A percentile compares a stretch with the other conserved stretches of the same genome.
These are phyloP conservation scores for Chrysocyon brachyurus DNA, from an alignment of 2,797 vertebrate species.

Conservation along the genomic window DNA sequence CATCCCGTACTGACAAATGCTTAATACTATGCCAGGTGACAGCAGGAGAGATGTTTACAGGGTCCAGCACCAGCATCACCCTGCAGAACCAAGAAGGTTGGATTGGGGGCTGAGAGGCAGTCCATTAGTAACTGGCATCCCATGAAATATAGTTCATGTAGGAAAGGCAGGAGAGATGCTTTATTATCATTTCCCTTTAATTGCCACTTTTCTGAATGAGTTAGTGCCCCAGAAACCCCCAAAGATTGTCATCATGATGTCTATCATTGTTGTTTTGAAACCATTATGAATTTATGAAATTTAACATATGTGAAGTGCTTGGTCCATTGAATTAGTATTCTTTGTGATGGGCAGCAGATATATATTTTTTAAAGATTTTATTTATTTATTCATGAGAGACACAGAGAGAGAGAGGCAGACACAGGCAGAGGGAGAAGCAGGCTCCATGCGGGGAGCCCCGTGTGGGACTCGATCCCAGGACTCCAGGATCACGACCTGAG, in stretches of 20 bases:
- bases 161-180: not conserved
- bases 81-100: not conserved
- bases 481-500: no score
- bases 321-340: not conserved
- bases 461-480: no score
- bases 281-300: constrained; percentile 10
- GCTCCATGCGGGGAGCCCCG: no score
- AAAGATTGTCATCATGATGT: not conserved
- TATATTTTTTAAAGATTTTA: not conserved
- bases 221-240: not conserved
- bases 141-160: not conserved
- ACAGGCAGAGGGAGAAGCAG: no score
- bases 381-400: no score
- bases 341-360: not conserved
- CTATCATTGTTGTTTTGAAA: constrained; percentile 27
- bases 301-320: not conserved
- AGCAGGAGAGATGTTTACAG: not conserved
- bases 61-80: no score
- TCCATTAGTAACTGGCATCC: rapidly evolving
- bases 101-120: not conserved
- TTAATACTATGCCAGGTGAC: not conserved
- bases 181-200: constrained; percentile 3
- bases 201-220: constrained; percentile 20
- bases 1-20: not conserved
- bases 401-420: no score